Percentiles rank a stretch among this genome's conserved stretches.
Conservation (phyloP, 2,888 invertebrate genomes). For the Azorinus chamasolen region DNA sequence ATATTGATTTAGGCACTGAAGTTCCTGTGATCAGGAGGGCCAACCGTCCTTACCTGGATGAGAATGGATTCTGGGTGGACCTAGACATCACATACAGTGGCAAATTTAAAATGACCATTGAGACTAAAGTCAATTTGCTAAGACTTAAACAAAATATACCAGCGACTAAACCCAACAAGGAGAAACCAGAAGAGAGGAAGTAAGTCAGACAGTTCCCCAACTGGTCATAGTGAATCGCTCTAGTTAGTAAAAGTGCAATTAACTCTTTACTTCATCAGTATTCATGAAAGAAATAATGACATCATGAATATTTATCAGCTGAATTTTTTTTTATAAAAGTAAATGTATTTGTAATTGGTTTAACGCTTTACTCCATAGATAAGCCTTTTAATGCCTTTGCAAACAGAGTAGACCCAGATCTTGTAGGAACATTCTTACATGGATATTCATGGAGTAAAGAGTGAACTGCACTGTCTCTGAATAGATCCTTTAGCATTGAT, state of each 20-base stretch:
- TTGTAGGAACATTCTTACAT: no score
- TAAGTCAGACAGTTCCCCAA: slow-evolving; percentile 3
- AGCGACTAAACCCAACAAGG: slow-evolving; percentile 26
- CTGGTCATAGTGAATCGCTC: not conserved
- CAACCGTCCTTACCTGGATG: slow-evolving; percentile 90
- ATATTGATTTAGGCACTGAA: slow-evolving; percentile 90
- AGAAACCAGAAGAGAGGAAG: slow-evolving; percentile 31
- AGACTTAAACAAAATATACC: slow-evolving; percentile 87
- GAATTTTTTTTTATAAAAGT: no score
- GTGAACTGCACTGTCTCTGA: no score
- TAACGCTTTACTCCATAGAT: no score
- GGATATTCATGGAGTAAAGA: no score
- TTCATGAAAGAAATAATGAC: no score
- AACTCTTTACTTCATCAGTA: no score
- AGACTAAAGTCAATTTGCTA: slow-evolving; percentile 95
- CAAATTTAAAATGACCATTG: slow-evolving; percentile 93
- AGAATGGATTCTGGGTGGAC: slow-evolving; percentile 96
- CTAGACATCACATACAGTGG: slow-evolving; percentile 91
- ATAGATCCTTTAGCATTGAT: no score
- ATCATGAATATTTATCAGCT: no score
- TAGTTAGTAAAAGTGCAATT: not conserved
- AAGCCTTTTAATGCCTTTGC: no score
- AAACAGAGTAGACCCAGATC: no score
- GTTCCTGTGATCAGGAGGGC: slow-evolving; percentile 84
- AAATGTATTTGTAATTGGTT: no score